Evolutionary conservation across 1,140 invertebrate genomes (phyloP).

Genomic region (Bradysia coprophila): DNA sequence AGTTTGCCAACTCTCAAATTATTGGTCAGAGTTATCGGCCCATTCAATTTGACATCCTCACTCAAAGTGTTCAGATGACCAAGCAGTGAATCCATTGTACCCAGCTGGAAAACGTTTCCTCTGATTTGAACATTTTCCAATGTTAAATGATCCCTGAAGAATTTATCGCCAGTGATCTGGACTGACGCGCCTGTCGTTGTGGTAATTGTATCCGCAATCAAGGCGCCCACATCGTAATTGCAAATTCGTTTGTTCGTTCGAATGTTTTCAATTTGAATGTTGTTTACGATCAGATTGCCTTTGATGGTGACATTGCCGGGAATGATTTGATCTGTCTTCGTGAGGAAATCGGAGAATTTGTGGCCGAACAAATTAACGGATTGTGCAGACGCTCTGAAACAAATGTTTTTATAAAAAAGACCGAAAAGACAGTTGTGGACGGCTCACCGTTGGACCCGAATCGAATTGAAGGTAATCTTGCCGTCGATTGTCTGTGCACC

Average conservation of each 20-base stretch:
- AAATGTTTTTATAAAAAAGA: too few relatives aligned
- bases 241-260: background rate
- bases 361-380: constrained; percentile 5
- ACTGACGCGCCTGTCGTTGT: too few relatives aligned
- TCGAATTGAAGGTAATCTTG: constrained; percentile 16
- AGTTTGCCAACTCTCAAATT: constrained; percentile 12
- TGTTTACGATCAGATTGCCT: constrained; percentile 9
- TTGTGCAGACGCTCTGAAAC: background rate
- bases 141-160: background rate
- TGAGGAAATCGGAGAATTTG: constrained; percentile 13
- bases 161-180: too few relatives aligned
- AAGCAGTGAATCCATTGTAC: background rate
- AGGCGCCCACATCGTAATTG: background rate
- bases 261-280: background rate
- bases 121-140: background rate
- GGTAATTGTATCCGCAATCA: too few relatives aligned
- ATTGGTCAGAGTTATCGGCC: constrained; percentile 13
- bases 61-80: background rate
- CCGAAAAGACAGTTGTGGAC: background rate
- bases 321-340: constrained; percentile 17
- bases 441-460: constrained; percentile 10
- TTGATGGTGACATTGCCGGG: constrained; percentile 3
- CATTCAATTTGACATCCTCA: background rate
- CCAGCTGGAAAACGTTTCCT: background rate
- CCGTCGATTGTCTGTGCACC: constrained; percentile 22